Evolutionary conservation across 2,113 vertebrate genomes (phyloP), one percentile per base, ranked within the genome.

Genomic region (Atlantisia rogersi): DNA sequence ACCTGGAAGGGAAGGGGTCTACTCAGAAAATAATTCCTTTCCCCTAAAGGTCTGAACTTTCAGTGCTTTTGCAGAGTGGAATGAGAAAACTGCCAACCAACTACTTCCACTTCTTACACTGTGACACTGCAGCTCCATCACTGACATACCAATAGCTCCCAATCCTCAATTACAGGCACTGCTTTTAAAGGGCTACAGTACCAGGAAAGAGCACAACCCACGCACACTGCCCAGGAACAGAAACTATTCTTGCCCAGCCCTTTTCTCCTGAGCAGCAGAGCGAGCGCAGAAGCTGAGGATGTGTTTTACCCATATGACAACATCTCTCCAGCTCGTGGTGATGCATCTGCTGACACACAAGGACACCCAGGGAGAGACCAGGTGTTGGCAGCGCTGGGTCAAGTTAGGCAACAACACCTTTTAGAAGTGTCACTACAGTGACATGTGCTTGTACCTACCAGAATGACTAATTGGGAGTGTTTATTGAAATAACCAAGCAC

Each of bases 281-380:
- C 0, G 4, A 3, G 63, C 0, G 37, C 52, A 15, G 73, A 18
- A 82, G 77, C 55, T 15, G 40, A 22, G 71, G 46, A 25, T 6
- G n/a, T 1, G 9, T 16, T 50, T 17, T 10, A 31, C 20, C 40
- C 25, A 5, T 67, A 14, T 65, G 58, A 68, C 42, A 39, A 13
- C 20, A 25, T 0, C 0, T 37, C 71, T 32, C 17, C 52, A 25
- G 7, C 55, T 22, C 0, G 2, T 37, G 0, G 6, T 8, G 62
- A 65, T 9, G 46, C 40, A 21, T 11, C 50, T 28, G 46, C 70
- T 42, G 71, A 82, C 0, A 0, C 82, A 53, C 40, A 59, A n/a
- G 70, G 68, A 93, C 76, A 56, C 29, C 50, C 46, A 15, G 80
- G 77, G 67, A 95, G 53, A 85, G 40, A 44, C 11, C 63, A n/a